Base-by-base conservation (phyloP, 2,113 vertebrate genomes). In the Cichladusa arquata region DNA sequence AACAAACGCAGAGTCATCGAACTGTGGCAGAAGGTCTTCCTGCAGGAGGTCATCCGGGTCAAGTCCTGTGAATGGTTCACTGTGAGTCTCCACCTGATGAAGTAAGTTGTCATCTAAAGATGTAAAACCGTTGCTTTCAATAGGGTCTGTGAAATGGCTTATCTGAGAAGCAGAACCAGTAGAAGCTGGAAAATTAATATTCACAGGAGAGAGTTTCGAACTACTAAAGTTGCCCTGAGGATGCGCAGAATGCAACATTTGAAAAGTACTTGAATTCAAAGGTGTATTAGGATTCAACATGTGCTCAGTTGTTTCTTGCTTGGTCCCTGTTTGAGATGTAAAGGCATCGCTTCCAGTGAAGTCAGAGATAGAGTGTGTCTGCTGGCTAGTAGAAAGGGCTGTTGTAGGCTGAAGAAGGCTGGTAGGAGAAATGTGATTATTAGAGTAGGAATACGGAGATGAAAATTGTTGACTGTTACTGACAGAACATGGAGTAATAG, bases 31-130 rank as follows among this genome's bases (percentile, higher is more conserved):
- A 13, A 99, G 98, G 74, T 98, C 98, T 93, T 99, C 99, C 72
- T 98, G 99, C 89, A 99, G 98, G 61, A 99, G 98, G 94, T 99
- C 98, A 54, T 99, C 98, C 0, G 99, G 98, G 74, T 98, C 99
- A 86, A 99, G 98, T 80, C 97, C 98, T 54, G 98, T 98, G 95
- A 99, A 98, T 13, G 98, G 98, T 93, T 98, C 98, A 61, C 92
- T 97, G 23, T 99, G 99, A 94, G 98, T 97, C 28, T 98, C 98
- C 8, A 99, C 98, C 91, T 98, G 98, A 94, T 98, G 98, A 97
- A 99, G 97, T 86, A 99, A 97, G 87, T 97, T 98, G 44, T 99
- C 99, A 95, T 98, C 98, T 93, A 99, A 97, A 70, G 98, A 98
- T 38, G 98, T 98, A 97, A 99, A 99, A 93, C 99, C 98, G 16